Conservation (phyloP, 2,888 invertebrate species). For the Aphodius sticticus region DNA sequence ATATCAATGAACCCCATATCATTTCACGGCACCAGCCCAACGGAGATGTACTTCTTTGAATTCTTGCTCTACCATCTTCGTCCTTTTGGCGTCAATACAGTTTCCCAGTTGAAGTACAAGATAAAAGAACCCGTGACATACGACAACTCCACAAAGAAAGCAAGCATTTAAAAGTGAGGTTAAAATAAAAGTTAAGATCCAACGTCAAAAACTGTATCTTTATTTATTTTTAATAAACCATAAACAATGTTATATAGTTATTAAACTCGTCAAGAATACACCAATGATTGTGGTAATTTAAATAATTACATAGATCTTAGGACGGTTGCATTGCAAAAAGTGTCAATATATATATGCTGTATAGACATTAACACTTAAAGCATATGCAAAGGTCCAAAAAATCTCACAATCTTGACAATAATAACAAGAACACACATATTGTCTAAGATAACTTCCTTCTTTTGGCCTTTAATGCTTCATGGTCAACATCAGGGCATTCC, state of each 20-base stretch:
- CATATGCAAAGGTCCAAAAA: no score
- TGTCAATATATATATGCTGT: no score
- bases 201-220: background rate
- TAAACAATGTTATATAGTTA: no score
- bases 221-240: background rate
- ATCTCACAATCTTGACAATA: no score
- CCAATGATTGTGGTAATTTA: no score
- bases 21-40: background rate
- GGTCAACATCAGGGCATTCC: slow-evolving; percentile 62
- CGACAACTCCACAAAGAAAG: no score
- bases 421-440: no score
- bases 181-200: background rate
- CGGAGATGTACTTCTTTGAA: background rate
- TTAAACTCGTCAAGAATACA: no score
- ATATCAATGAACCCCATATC: background rate
- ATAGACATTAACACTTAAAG: no score
- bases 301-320: no score
- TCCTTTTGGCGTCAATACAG: background rate
- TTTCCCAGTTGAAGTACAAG: background rate
- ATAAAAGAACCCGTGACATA: background rate
- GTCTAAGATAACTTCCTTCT: slow-evolving; percentile 34
- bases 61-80: background rate
- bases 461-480: slow-evolving; percentile 53
- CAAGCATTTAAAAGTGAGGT: background rate
- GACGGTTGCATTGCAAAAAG: no score